phyloP scores from a whole-genome alignment of 2,888 invertebrate genomes.

The Prosopocoilus inquinatus region DNA sequence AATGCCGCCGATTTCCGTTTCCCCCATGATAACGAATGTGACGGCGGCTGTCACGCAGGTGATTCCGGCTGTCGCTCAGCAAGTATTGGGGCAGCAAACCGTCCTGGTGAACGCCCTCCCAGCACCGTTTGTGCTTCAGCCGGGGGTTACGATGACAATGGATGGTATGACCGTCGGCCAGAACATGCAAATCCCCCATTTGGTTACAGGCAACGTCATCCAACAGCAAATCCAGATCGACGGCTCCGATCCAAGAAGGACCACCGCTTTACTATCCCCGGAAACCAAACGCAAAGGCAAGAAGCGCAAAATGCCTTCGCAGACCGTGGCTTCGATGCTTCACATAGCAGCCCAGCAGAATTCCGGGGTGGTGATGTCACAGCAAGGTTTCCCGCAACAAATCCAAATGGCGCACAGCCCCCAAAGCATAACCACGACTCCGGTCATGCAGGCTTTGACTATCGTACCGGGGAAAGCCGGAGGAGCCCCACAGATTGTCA shows the following conservation, averaged over 20 bases:
- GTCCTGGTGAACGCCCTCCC: slow-evolving; percentile 79
- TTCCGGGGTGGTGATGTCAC: slow-evolving; percentile 60
- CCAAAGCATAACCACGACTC: slow-evolving; percentile 64
- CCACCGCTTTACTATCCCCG: slow-evolving; percentile 60
- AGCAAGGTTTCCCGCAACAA: slow-evolving; percentile 65
- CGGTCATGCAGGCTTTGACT: slow-evolving; percentile 72
- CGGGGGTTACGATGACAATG: slow-evolving; percentile 69
- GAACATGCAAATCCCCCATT: slow-evolving; percentile 67
- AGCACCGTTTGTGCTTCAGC: slow-evolving; percentile 76
- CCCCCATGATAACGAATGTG: slow-evolving; percentile 64
- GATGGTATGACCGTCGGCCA: slow-evolving; percentile 71
- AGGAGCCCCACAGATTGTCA: slow-evolving; percentile 70
- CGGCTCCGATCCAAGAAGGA: slow-evolving; percentile 54
- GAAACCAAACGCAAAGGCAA: slow-evolving; percentile 63
- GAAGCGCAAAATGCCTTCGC: slow-evolving; percentile 69
- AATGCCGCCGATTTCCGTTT: slow-evolving; percentile 62
- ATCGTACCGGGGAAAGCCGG: slow-evolving; percentile 76
- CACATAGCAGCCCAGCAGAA: slow-evolving; percentile 69
- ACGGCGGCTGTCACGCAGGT: slow-evolving; percentile 65
- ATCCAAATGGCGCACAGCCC: slow-evolving; percentile 69
- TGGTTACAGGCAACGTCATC: slow-evolving; percentile 64
- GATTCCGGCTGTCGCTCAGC: slow-evolving; percentile 61
- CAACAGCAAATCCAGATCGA: slow-evolving; percentile 58
- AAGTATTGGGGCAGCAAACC: slow-evolving; percentile 71
- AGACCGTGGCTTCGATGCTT: slow-evolving; percentile 68